These are phyloP conservation scores for Heliconius hewitsoni DNA, from an alignment of 1,140 invertebrate species.

Conservation along the genomic window DNA sequence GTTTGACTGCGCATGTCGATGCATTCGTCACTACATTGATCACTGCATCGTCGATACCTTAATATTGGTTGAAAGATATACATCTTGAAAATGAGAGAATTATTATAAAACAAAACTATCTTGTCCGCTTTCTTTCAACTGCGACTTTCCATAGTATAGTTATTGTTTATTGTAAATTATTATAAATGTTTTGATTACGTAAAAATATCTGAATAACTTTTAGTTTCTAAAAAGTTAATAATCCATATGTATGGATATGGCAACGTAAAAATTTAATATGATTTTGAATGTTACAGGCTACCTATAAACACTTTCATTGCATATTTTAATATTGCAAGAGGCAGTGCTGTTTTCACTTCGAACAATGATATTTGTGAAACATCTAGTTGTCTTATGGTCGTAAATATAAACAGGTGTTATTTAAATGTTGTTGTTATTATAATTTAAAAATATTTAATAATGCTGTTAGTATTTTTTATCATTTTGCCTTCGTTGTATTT, in stretches of 20 bases:
- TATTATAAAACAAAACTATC: too few relatives aligned
- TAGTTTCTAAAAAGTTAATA: background rate
- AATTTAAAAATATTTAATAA: background rate
- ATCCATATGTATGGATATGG: background rate
- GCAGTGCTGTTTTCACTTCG: background rate
- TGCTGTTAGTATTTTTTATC: background rate
- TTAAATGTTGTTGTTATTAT: too few relatives aligned
- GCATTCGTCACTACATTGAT: conserved; percentile 2
- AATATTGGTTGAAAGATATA: background rate
- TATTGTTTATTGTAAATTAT: too few relatives aligned
- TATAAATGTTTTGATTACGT: too few relatives aligned
- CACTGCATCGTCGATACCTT: background rate
- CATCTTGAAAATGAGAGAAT: too few relatives aligned
- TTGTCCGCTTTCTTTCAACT: too few relatives aligned
- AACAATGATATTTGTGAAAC: conserved; percentile 10
- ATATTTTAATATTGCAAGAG: background rate
- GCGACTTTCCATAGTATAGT: too few relatives aligned
- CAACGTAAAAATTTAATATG: background rate
- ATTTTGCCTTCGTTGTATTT: background rate
- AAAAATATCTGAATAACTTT: background rate
- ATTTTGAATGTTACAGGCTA: conserved; percentile 7
- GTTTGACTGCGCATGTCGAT: conserved; percentile 12
- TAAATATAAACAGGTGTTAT: background rate
- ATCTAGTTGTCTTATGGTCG: background rate
- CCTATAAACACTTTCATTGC: conserved; percentile 2